Conservation (phyloP, 2,113 vertebrate genomes). For the Pituophis catenifer region DNA sequence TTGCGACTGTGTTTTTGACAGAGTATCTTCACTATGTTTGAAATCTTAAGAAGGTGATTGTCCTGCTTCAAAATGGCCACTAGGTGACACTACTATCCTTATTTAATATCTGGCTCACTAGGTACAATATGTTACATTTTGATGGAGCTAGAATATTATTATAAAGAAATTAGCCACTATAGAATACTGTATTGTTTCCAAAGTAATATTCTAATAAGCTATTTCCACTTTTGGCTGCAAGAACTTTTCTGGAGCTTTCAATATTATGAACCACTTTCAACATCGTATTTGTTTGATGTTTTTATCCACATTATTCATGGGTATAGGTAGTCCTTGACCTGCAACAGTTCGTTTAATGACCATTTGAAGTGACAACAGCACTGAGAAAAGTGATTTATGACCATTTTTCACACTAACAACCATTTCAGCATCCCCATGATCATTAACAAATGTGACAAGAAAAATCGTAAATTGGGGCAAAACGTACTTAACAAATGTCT, state of each 20-base stretch:
- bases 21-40: neutral
- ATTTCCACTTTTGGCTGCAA: neutral
- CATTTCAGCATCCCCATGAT: too few relatives aligned
- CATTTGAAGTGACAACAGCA: neutral
- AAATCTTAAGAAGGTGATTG: neutral
- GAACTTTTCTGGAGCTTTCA: neutral
- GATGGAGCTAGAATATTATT: slow-evolving; percentile 23
- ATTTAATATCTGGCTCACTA: neutral
- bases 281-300: neutral
- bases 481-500: neutral
- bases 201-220: neutral
- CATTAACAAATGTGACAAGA: too few relatives aligned
- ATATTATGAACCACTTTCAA: neutral
- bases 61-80: slow-evolving; percentile 22
- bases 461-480: neutral
- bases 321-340: neutral
- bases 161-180: slow-evolving; percentile 36
- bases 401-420: too few relatives aligned
- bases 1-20: neutral
- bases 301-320: neutral
- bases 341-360: neutral
- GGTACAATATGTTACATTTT: slow-evolving; percentile 11
- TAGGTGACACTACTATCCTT: slow-evolving; percentile 65
- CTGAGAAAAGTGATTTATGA: too few relatives aligned
- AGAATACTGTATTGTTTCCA: slow-evolving; percentile 13